Base-by-base conservation (phyloP, 2,888 invertebrate species). In the Pristionchus maxplancki region DNA sequence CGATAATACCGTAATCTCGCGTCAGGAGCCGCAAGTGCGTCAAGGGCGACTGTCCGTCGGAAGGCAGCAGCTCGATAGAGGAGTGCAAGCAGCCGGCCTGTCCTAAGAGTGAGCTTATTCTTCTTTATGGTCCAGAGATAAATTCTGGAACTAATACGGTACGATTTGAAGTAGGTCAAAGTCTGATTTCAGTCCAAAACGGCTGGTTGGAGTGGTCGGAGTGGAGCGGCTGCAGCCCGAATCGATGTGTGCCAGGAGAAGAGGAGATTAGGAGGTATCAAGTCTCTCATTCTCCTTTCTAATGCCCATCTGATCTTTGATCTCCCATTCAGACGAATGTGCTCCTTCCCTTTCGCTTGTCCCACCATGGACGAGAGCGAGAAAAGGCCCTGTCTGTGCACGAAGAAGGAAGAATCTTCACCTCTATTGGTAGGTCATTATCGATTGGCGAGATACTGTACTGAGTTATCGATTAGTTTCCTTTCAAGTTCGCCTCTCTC, bases 171-270 rank as follows among this genome's bases (percentile, higher is more conserved):
- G 82, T 53, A 85, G 8, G 40, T 6, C 20, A 71, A 1, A 13
- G 3, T 53, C 62, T 50, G 17, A 40, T 62, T 81, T 15, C 62
- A 81, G 86, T 48, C 20, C 50, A 24, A 13, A 67, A 67, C 28
- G 93, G 91, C 9, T 94, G 94, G 94, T 92, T 93, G 24, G 88
- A 87, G n/a, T 94, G 94, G 94, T 91, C 91, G 15, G 90, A 90
- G 13, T 94, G 94, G 94, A 91, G 91, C n/a, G 50, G 83, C 17
- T 94, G 94, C 78, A 20, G 28, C 89, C 93, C 93, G 0, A 91
- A 91, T 87, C 93, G 94, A 87, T 94, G 94, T 78, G 91, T 90
- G 13, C 40, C 88, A 1, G 64, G 88, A n/a, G 85, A 48, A n/a
- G 37, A 58, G n/a, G 87, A 78, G 62, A 87, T 64, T 17, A 62